phyloP scores from a whole-genome alignment of 2,113 vertebrate species.

The Gorsachius goisagi region DNA sequence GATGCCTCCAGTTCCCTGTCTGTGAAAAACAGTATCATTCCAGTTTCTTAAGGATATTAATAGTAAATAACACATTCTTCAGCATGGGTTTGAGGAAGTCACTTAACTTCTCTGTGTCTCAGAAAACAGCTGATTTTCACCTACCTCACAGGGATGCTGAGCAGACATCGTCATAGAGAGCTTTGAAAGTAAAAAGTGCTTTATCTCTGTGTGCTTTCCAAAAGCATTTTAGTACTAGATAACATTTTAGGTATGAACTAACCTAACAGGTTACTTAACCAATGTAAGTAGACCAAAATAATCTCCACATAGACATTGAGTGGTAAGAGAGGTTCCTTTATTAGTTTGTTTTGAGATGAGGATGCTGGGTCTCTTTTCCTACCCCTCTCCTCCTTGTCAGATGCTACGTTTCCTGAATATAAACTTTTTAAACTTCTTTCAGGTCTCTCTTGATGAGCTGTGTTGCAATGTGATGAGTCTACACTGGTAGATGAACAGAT shows the following conservation, averaged over 20 bases:
- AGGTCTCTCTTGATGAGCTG: background rate
- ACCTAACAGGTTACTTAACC: background rate
- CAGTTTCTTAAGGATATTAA: background rate
- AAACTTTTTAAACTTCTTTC: background rate
- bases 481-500: background rate
- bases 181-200: conserved; percentile 20
- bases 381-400: background rate
- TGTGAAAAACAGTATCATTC: background rate
- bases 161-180: background rate
- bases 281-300: background rate
- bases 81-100: background rate
- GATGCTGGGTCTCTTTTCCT: background rate
- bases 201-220: conserved; percentile 18
- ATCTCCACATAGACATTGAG: background rate
- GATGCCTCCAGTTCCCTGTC: background rate
- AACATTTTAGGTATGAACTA: background rate
- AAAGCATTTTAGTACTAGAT: background rate
- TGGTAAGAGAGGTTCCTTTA: background rate
- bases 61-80: background rate
- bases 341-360: background rate
- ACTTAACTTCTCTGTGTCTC: background rate
- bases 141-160: conserved; percentile 11
- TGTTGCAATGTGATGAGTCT: background rate
- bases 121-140: background rate
- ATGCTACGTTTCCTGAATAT: background rate